These are phyloP conservation scores for Isaurus tuberculatus DNA, from an alignment of 92 coral and sea anemone genomes.

Conservation along the genomic window DNA sequence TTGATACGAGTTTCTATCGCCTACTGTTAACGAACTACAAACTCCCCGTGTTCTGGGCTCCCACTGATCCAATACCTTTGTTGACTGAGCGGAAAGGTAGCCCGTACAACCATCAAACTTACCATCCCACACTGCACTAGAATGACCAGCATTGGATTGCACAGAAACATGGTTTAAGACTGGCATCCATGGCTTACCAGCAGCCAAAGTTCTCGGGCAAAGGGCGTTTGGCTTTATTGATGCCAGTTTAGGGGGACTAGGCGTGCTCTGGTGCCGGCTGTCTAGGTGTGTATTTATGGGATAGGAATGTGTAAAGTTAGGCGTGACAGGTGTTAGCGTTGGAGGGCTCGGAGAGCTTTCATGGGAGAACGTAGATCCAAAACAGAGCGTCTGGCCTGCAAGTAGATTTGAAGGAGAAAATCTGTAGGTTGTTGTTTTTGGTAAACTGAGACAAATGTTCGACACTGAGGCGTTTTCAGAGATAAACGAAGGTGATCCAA, in stretches of 20 bases:
- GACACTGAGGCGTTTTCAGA: not conserved
- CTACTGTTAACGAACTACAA: constrained; percentile 9
- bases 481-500: constrained; percentile 2
- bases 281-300: not conserved
- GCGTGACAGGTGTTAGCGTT: constrained; percentile 5
- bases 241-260: constrained; percentile 25
- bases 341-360: constrained; percentile 32
- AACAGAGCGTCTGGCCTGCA: not conserved
- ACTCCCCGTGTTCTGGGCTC: not conserved
- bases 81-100: not conserved
- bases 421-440: not conserved
- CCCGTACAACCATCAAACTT: not conserved
- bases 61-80: not conserved
- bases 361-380: not conserved
- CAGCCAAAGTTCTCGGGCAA: constrained; percentile 10
- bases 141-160: not conserved
- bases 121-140: not conserved
- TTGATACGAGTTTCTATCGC: not conserved
- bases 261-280: not conserved
- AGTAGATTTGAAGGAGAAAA: not conserved
- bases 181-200: constrained; percentile 33
- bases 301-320: not conserved
- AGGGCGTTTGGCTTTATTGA: not conserved
- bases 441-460: not conserved
- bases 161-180: constrained; percentile 26